These are phyloP conservation scores for Molanna angustata DNA, from an alignment of 2,888 invertebrate species.

Conservation along the genomic window DNA sequence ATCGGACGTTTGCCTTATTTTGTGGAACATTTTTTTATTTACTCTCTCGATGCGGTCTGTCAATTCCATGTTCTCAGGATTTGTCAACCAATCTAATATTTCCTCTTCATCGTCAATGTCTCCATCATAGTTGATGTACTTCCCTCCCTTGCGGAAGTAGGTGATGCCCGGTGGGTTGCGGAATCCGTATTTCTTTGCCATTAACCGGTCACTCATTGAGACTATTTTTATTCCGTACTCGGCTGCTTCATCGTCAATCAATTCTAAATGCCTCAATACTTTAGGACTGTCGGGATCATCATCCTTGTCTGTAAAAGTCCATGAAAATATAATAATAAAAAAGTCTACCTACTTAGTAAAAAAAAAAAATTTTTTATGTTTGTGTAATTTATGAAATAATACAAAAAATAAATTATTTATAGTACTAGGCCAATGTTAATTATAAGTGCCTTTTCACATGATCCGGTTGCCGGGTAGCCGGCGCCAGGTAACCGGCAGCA, in stretches of 20 bases:
- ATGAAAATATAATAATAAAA: no score
- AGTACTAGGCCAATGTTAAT: no score
- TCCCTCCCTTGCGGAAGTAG: slow-evolving; percentile 83
- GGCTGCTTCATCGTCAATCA: slow-evolving; percentile 88
- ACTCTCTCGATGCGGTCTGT: slow-evolving; percentile 91
- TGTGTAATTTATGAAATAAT: no score
- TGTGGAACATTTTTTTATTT: slow-evolving; percentile 90
- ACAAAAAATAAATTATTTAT: no score
- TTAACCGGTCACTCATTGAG: slow-evolving; percentile 81
- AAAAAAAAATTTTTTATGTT: no score
- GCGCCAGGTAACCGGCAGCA: no score
- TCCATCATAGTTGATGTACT: slow-evolving; percentile 88
- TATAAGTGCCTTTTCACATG: no score
- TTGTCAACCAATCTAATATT: slow-evolving; percentile 87
- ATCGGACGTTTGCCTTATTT: slow-evolving; percentile 83
- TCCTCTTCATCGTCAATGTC: slow-evolving; percentile 91
- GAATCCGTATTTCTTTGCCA: slow-evolving; percentile 92
- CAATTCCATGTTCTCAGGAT: slow-evolving; percentile 91
- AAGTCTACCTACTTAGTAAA: no score
- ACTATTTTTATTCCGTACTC: slow-evolving; percentile 91
- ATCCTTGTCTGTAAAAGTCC: slow-evolving; percentile 70
- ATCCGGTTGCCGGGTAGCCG: no score
- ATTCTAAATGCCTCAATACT: slow-evolving; percentile 79
- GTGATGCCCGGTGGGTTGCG: slow-evolving; percentile 88
- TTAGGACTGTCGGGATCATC: slow-evolving; percentile 78